Base-by-base conservation (phyloP, 2,888 invertebrate species). In the Drosophila mimica region DNA sequence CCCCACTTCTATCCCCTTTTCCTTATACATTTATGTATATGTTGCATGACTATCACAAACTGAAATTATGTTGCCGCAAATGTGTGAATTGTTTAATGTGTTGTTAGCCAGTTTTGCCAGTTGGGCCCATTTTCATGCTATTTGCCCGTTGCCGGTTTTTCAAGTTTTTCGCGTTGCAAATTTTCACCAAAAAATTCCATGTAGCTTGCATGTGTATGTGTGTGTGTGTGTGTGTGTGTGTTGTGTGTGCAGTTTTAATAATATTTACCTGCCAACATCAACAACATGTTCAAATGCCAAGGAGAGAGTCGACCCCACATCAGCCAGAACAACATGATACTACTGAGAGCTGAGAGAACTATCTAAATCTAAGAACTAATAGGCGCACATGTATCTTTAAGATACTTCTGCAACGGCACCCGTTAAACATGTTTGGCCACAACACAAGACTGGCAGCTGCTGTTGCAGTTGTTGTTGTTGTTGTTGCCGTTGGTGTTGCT, bases 61-160 rank as follows among this genome's bases (percentile, higher is more conserved):
- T 71, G 68, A 83, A 84, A 84, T 87, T 81, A 87, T 89, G 89
- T 58, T 74, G 74, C 88, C 46, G 77, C 89, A 84, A 85, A 85
- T 85, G 85, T 89, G 90, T 71, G 88, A 86, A 86, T 86, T 88
- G 90, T 76, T 86, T 88, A 89, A 81, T 82, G 78, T 87, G 63
- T 80, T 89, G 54, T 76, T 84, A 82, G 82, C 84, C 87, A 70
- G 89, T 76, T 83, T 79, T 57, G 63, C 64, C 63, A 68, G 60
- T 72, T 62, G 78, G 43, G 62, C 74, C 62, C 53, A 64, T 81
- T 73, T 79, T 66, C 68, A 65, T 70, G 70, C 38, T 46, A 51
- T 61, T 73, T 63, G 57, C 72, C 28, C 38, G 60, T 63, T 87
- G 84, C 85, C 85, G 85, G 85, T 86, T 86, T 85, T 86, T 86